Percentiles rank a stretch among this genome's conserved stretches.
Conservation (phyloP, 2,113 vertebrate species). For the Pogona vitticeps region DNA sequence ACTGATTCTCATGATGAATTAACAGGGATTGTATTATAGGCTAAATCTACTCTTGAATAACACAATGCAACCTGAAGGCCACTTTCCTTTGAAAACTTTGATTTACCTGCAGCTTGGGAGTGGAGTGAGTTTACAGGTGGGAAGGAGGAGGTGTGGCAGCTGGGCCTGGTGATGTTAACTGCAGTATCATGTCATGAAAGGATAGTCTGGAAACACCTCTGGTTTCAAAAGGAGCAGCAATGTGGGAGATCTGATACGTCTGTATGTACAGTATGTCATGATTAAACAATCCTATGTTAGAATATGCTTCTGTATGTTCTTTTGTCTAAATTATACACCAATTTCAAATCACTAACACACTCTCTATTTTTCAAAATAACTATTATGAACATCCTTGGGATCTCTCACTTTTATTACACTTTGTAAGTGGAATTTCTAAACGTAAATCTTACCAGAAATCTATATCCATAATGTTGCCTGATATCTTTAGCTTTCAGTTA, state of each 20-base stretch:
- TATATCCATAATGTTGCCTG: neutral
- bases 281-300: neutral
- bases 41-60: too few species aligned
- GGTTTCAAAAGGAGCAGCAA: neutral
- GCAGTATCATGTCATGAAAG: neutral
- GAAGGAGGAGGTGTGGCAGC: too few species aligned
- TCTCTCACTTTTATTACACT: neutral
- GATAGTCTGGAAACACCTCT: neutral
- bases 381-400: neutral
- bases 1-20: too few species aligned
- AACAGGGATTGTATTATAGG: too few species aligned
- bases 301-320: neutral
- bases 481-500: conserved; percentile 8
- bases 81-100: too few species aligned
- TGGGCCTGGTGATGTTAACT: too few species aligned
- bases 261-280: neutral
- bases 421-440: conserved; percentile 3
- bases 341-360: neutral
- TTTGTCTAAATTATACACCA: neutral
- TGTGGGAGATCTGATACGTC: neutral
- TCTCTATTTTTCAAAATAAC: neutral
- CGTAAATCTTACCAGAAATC: fast-evolving
- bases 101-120: too few species aligned
- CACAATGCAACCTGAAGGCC: too few species aligned
- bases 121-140: too few species aligned